Conservation (phyloP, 2,888 invertebrate species). For the Dicyrtomina minuta region DNA sequence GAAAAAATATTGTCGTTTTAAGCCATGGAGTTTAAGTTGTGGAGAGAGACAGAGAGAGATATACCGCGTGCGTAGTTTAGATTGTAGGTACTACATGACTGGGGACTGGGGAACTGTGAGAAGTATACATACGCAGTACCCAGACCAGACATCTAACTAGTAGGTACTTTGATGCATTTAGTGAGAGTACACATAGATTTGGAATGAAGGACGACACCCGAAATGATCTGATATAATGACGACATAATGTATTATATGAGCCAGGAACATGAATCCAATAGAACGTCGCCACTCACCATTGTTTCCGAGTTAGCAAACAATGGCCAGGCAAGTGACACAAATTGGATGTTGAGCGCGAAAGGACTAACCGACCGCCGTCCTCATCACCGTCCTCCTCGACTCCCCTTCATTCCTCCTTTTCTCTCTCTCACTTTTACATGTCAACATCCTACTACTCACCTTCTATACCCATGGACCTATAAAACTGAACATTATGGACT, state of each 20-base stretch:
- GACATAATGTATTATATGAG: constrained; percentile 2
- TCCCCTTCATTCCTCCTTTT: background rate
- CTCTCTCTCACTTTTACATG: too few relatives aligned
- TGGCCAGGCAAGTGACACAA: constrained; percentile 35
- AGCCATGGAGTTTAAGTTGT: too few relatives aligned
- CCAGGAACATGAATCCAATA: constrained; percentile 1
- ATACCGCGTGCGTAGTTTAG: too few relatives aligned
- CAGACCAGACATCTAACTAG: background rate
- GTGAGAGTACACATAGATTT: background rate
- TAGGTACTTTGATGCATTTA: background rate
- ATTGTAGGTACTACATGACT: background rate
- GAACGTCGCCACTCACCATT: constrained; percentile 14
- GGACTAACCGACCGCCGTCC: constrained; percentile 1
- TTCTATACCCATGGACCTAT: too few relatives aligned
- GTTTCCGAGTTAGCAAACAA: constrained; percentile 32
- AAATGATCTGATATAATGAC: constrained; percentile 13
- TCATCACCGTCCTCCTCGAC: background rate
- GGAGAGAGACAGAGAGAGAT: too few relatives aligned
- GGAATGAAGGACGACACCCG: background rate
- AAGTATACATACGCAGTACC: background rate
- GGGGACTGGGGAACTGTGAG: background rate
- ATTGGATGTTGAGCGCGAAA: constrained; percentile 9
- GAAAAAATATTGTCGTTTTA: too few relatives aligned
- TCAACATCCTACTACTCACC: too few relatives aligned
- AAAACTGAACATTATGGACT: too few relatives aligned